A percentile compares a stretch with the other conserved stretches of the same genome.
phyloP scores from a whole-genome alignment of 2,888 invertebrate genomes.

The Brachypalpus laphriformis region DNA sequence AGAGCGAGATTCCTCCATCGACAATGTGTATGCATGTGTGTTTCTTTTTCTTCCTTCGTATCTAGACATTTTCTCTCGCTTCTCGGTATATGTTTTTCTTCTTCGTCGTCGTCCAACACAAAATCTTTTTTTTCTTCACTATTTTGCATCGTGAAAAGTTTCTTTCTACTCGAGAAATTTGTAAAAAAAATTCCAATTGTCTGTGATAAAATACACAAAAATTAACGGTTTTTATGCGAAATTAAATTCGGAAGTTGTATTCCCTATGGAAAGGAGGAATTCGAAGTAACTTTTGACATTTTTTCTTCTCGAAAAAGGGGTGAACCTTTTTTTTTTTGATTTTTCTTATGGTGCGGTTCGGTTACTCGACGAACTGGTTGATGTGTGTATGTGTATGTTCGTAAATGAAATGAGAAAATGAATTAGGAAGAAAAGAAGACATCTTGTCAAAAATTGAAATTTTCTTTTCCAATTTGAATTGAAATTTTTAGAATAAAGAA shows the following conservation, averaged over 20 bases:
- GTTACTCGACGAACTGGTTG: slow-evolving; percentile 47
- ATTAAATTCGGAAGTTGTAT: slow-evolving; percentile 14
- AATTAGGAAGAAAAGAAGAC: slow-evolving; percentile 72
- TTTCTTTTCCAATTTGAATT: slow-evolving; percentile 28
- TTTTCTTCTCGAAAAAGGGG: slow-evolving; percentile 52
- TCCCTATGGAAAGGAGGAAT: slow-evolving; percentile 28
- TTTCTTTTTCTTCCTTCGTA: slow-evolving; percentile 62
- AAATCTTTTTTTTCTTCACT: slow-evolving; percentile 67
- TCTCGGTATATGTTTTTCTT: slow-evolving; percentile 50
- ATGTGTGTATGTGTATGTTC: slow-evolving; percentile 34
- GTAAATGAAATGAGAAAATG: slow-evolving; percentile 72
- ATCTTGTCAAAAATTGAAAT: slow-evolving; percentile 67
- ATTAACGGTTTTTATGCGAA: slow-evolving; percentile 1
- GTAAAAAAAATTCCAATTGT: slow-evolving; percentile 35
- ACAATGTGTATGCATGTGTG: slow-evolving; percentile 5
- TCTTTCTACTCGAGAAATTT: slow-evolving; percentile 56
- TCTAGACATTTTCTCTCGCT: slow-evolving; percentile 64
- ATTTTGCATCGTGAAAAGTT: slow-evolving; percentile 74
- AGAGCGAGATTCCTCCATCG: background rate
- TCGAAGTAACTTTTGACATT: slow-evolving; percentile 39
- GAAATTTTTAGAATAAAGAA: background rate
- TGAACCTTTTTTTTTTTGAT: slow-evolving; percentile 46
- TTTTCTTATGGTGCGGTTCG: slow-evolving; percentile 59
- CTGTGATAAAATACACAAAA: slow-evolving; percentile 62
- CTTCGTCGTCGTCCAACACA: slow-evolving; percentile 64